These are phyloP conservation scores for Gryon sp. DNA, from an alignment of 1,140 invertebrate genomes.

Conservation along the genomic window DNA sequence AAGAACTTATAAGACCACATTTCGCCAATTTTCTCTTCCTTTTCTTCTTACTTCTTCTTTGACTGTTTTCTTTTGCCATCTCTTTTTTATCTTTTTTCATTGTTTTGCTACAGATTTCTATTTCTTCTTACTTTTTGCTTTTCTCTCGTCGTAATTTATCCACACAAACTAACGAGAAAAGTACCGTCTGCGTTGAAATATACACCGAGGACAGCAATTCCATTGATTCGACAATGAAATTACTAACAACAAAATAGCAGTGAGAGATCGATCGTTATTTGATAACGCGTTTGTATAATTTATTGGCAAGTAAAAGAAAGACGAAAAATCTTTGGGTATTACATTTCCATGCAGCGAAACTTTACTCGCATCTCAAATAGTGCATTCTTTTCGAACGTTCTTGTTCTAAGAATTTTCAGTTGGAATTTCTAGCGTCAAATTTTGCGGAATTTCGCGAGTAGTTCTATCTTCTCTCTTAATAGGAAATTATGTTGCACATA, in stretches of 20 bases:
- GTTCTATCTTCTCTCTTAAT: conserved; percentile 1
- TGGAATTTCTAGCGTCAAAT: conserved; percentile 9
- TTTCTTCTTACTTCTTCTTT: too few species aligned
- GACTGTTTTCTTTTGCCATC: too few species aligned
- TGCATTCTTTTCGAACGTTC: neutral
- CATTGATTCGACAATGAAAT: conserved; percentile 12
- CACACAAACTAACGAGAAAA: conserved; percentile 11
- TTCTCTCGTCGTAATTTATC: conserved; percentile 30
- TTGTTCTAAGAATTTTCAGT: neutral
- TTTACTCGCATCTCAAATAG: neutral
- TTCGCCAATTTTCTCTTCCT: neutral
- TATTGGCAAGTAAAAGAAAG: neutral
- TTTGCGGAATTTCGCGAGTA: conserved; percentile 1
- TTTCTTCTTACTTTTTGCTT: neutral
- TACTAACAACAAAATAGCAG: conserved; percentile 1
- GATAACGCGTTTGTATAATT: conserved; percentile 22
- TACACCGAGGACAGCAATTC: neutral
- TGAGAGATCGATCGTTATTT: conserved; percentile 13
- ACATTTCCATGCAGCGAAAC: conserved; percentile 20
- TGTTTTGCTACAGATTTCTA: neutral
- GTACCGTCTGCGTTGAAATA: conserved; percentile 10
- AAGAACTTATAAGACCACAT: conserved; percentile 25
- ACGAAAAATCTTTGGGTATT: neutral
- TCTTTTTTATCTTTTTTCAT: neutral
- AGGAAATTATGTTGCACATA: too few species aligned